Conservation (phyloP, 2,888 invertebrate species). For the Nesidiocoris tenuis region DNA sequence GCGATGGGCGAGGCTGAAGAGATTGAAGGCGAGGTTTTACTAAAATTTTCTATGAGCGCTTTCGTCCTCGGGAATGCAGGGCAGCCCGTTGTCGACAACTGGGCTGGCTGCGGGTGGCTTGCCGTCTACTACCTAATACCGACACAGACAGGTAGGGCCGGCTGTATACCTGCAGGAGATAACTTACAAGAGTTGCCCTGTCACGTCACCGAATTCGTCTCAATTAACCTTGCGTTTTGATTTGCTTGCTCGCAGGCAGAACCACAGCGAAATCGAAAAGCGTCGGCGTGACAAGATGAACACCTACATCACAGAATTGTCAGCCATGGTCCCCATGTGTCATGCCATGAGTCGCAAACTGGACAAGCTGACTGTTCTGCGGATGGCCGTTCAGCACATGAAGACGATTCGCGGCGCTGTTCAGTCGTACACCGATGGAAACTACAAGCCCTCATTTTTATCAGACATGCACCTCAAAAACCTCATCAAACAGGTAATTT, state of each 20-base stretch:
- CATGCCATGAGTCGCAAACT: constrained; percentile 88
- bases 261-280: constrained; percentile 96
- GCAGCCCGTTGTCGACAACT: no score
- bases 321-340: constrained; percentile 90
- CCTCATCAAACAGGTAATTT: constrained; percentile 69
- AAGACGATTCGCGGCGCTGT: constrained; percentile 68
- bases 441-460: constrained; percentile 77
- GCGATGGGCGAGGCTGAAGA: no score
- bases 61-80: no score
- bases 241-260: constrained; percentile 67
- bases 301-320: constrained; percentile 86
- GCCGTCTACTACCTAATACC: no score
- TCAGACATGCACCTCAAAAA: constrained; percentile 84
- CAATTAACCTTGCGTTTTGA: no score
- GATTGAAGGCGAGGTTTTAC: no score
- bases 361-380: constrained; percentile 84
- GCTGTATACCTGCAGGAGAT: no score
- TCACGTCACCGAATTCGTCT: no score
- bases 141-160: no score
- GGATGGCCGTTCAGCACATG: constrained; percentile 92
- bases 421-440: constrained; percentile 71
- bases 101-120: no score
- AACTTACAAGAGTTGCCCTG: no score
- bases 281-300: constrained; percentile 94
- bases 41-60: no score